A percentile compares a stretch with the other conserved stretches of the same genome.
Evolutionary conservation across 2,113 vertebrate species (phyloP).

Genomic region (Gorsachius goisagi): DNA sequence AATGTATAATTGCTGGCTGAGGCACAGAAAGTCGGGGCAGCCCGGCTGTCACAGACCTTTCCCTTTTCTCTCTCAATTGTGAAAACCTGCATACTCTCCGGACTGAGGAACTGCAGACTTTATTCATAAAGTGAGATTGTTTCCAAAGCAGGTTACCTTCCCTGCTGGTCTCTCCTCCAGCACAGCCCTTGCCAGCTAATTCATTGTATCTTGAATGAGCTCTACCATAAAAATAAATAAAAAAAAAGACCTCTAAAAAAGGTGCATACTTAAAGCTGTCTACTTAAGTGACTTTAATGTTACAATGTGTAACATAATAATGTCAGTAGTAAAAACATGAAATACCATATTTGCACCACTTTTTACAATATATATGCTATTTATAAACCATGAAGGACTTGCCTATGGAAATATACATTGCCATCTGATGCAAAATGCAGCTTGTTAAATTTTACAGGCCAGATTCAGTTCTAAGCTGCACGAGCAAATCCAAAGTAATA

Average conservation of each 20-base stretch:
- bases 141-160: conserved; percentile 24
- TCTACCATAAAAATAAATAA: conserved; percentile 10
- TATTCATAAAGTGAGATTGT: conserved; percentile 24
- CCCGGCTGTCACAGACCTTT: background rate
- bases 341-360: background rate
- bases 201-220: conserved; percentile 12
- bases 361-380: background rate
- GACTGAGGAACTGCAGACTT: conserved; percentile 42
- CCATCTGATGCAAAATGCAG: background rate
- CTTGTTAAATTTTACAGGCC: conserved; percentile 7
- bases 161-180: conserved; percentile 22
- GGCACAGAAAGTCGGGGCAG: background rate
- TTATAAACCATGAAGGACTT: background rate
- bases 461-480: background rate
- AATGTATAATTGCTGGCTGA: background rate
- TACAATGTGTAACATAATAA: background rate
- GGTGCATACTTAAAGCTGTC: background rate
- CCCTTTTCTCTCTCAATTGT: background rate
- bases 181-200: conserved; percentile 28
- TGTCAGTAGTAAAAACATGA: background rate
- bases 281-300: conserved; percentile 25
- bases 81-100: background rate
- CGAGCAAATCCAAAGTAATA: background rate
- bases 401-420: background rate
- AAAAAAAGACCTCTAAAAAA: conserved; percentile 37